Evolutionary conservation across 2,888 invertebrate species (phyloP).

Genomic region (Microctonus hyperodae): DNA sequence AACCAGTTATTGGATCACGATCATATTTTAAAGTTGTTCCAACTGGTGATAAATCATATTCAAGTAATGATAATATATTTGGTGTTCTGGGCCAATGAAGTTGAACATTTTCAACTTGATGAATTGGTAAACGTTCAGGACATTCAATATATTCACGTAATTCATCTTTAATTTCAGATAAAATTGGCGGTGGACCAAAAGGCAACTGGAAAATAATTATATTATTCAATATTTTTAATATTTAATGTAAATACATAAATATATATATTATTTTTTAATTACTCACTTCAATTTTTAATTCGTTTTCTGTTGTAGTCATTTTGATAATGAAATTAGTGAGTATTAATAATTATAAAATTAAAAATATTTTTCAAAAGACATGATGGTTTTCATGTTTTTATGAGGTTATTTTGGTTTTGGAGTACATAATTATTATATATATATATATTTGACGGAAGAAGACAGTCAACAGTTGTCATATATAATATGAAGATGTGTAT

Average conservation of each 20-base stretch:
- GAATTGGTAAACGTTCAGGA: slow-evolving; percentile 76
- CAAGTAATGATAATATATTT: slow-evolving; percentile 65
- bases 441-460: background rate
- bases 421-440: too few species aligned
- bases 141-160: slow-evolving; percentile 73
- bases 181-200: slow-evolving; percentile 70
- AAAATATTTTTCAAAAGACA: background rate
- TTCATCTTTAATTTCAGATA: slow-evolving; percentile 71
- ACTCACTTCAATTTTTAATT: slow-evolving; percentile 10
- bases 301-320: background rate
- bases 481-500: background rate
- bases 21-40: slow-evolving; percentile 67
- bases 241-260: too few species aligned
- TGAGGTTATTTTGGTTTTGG: background rate
- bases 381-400: background rate
- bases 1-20: slow-evolving; percentile 78
- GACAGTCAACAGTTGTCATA: background rate
- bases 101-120: slow-evolving; percentile 74
- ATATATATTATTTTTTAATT: too few species aligned
- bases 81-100: slow-evolving; percentile 71
- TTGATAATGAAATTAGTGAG: background rate
- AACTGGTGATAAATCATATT: slow-evolving; percentile 65
- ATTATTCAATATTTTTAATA: background rate
- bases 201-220: slow-evolving; percentile 51
- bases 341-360: background rate